These are phyloP conservation scores for Cryptophagus acutangulus DNA, from an alignment of 2,888 invertebrate species.

Conservation along the genomic window DNA sequence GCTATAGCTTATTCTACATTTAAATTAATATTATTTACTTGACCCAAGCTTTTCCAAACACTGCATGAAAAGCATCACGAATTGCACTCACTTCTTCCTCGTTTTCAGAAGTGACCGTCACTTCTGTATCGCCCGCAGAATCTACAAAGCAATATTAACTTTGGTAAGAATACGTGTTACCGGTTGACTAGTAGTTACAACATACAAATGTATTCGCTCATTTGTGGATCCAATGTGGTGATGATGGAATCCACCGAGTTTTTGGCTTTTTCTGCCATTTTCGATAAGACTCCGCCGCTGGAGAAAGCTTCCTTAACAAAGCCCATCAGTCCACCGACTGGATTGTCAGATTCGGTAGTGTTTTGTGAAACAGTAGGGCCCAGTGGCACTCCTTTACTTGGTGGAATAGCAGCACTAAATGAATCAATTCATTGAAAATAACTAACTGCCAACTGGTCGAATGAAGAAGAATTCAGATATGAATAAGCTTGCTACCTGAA, in stretches of 20 bases:
- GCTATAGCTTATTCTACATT: slow-evolving; percentile 3
- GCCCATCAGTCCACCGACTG: slow-evolving; percentile 54
- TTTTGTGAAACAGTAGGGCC: slow-evolving; percentile 16
- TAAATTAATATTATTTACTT: slow-evolving; percentile 51
- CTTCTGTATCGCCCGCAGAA: slow-evolving; percentile 71
- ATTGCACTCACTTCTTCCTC: slow-evolving; percentile 71
- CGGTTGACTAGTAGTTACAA: not conserved
- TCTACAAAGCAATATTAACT: slow-evolving; percentile 49
- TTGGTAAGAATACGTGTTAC: slow-evolving; percentile 20
- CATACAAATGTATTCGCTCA: slow-evolving; percentile 82
- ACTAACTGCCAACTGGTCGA: not conserved
- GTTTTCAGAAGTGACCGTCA: slow-evolving; percentile 72
- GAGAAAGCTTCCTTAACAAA: slow-evolving; percentile 69
- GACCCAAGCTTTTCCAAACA: slow-evolving; percentile 77
- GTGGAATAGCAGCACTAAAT: slow-evolving; percentile 46
- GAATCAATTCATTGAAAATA: slow-evolving; percentile 1
- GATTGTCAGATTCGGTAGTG: slow-evolving; percentile 11
- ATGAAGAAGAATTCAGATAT: too few species aligned
- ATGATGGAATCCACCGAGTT: slow-evolving; percentile 81
- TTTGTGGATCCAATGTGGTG: slow-evolving; percentile 83
- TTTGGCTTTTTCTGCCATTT: slow-evolving; percentile 71
- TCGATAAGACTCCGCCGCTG: slow-evolving; percentile 59
- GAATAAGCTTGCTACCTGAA: slow-evolving; percentile 40
- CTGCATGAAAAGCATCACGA: slow-evolving; percentile 72
- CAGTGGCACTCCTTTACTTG: slow-evolving; percentile 42